Percentiles rank a stretch among this genome's conserved stretches.
Conservation (phyloP, 2,797 vertebrate genomes). For the Cyclopterus lumpus region DNA sequence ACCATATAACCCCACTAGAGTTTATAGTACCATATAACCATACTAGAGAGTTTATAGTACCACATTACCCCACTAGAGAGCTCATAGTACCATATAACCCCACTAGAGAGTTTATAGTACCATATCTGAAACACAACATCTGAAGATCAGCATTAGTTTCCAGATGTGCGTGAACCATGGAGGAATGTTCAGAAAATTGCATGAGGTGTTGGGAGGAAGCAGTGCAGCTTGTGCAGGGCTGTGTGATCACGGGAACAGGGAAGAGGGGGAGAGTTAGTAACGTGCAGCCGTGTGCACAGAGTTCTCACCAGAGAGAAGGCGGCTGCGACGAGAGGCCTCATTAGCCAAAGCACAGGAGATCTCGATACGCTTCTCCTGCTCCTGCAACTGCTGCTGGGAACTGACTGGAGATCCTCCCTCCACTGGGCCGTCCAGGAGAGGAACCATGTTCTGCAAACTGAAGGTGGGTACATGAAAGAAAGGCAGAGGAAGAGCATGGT, state of each 20-base stretch:
- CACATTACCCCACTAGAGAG: too few relatives aligned
- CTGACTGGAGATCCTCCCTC: conserved; percentile 82
- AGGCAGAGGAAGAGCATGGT: not conserved
- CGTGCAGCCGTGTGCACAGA: not conserved
- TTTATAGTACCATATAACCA: too few relatives aligned
- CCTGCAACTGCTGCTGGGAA: conserved; percentile 92
- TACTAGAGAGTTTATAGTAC: too few relatives aligned
- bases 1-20: too few relatives aligned
- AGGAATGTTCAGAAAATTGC: not conserved
- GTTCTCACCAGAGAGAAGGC: conserved; percentile 93
- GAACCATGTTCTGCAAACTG: conserved; percentile 95
- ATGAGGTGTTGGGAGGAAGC: not conserved
- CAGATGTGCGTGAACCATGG: not conserved
- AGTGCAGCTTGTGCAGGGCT: not conserved
- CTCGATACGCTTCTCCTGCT: conserved; percentile 97
- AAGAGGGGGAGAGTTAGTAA: not conserved
- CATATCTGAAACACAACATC: not conserved
- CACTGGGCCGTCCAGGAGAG: conserved; percentile 88
- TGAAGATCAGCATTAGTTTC: not conserved
- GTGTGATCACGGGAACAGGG: not conserved
- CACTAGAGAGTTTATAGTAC: too few relatives aligned
- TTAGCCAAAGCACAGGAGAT: conserved; percentile 95
- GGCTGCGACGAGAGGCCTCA: conserved; percentile 94
- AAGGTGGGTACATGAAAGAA: not conserved
- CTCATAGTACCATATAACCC: too few relatives aligned